Evolutionary conservation across 2,113 vertebrate species (phyloP), one percentile per base, ranked within the genome.

Genomic region (Muntiacus reevesi): DNA sequence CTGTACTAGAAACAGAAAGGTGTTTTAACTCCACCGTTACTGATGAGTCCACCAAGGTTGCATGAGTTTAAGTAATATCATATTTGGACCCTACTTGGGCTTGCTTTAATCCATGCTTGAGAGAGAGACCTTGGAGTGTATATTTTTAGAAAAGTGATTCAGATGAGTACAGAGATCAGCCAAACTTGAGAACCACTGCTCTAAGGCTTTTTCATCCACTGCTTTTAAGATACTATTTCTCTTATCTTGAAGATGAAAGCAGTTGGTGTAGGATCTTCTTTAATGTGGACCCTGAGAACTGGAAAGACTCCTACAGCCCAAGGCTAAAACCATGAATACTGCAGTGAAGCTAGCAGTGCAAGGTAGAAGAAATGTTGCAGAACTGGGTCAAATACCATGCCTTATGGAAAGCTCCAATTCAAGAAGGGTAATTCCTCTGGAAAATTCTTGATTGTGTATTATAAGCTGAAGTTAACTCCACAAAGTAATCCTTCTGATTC

Each of bases 211-310:
- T 76, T 13, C 64, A 87, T 76, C 9, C 40, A 50, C 30, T 81
- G 23, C 55, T 36, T 95, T 86, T 47, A 78, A 78, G 23, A 50
- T 19, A 81, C 52, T n/a, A 36, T 50, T 94, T 87, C 71, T 96
- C 85, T 92, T 89, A 93, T 79, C 59, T 79, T 96, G 40, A 93
- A 67, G 28, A 84, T 96, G 50, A 97, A 97, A 87, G 85, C 55
- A 40, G 52, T 36, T 23, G 23, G 40, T 40, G 4, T 90, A 91
- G 59, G 36, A 81, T 88, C 74, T 57, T 81, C 14, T 95, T 97
- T 78, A 91, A 95, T 91, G 55, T 97, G 67, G 50, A 81, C 15
- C 28, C 83, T 88, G 67, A 96, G 30, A 93, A 87, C 27, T 93
- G 25, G 23, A 71, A 27, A 55, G 54, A 76, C 7, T 93, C 14